Evolutionary conservation across 2,797 vertebrate genomes (phyloP).

Genomic region (Serranus cabrilla): DNA sequence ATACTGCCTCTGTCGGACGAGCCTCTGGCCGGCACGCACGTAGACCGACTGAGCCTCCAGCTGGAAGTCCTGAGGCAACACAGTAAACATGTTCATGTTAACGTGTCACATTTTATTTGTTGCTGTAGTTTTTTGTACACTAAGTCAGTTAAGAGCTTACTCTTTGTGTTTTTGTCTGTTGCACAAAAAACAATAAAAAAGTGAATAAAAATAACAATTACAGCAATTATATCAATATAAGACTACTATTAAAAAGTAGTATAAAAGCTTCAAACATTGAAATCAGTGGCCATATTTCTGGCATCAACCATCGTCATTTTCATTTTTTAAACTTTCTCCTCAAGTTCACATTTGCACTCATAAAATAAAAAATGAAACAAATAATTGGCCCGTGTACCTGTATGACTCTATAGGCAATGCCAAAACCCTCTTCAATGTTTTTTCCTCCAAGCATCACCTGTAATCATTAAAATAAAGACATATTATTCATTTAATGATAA

Average conservation of each 20-base stretch:
- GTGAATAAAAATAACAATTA: no score
- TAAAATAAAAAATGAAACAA: not conserved
- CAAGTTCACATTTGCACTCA: no score
- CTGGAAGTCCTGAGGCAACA: slow-evolving; percentile 92
- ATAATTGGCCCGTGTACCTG: slow-evolving; percentile 85
- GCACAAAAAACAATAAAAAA: no score
- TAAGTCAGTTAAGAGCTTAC: not conserved
- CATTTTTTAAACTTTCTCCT: no score
- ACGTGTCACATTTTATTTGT: not conserved
- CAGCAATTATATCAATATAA: no score
- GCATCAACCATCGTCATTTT: no score
- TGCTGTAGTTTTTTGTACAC: slow-evolving; percentile 1
- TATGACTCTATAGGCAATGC: slow-evolving; percentile 96
- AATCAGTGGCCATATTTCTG: no score
- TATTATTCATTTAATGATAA: not conserved
- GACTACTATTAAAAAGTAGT: no score
- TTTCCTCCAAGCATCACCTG: slow-evolving; percentile 98
- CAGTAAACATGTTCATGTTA: not conserved
- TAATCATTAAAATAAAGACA: slow-evolving; percentile 1
- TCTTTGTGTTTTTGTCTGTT: not conserved
- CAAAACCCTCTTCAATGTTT: slow-evolving; percentile 98
- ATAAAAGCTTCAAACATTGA: no score
- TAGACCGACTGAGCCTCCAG: slow-evolving; percentile 93
- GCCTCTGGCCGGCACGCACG: slow-evolving; percentile 89
- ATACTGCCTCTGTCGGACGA: slow-evolving; percentile 90